Percentiles rank a stretch among this genome's conserved stretches.
Evolutionary conservation across 2,113 vertebrate genomes (phyloP).

Genomic region (Lethenteron reissneri): DNA sequence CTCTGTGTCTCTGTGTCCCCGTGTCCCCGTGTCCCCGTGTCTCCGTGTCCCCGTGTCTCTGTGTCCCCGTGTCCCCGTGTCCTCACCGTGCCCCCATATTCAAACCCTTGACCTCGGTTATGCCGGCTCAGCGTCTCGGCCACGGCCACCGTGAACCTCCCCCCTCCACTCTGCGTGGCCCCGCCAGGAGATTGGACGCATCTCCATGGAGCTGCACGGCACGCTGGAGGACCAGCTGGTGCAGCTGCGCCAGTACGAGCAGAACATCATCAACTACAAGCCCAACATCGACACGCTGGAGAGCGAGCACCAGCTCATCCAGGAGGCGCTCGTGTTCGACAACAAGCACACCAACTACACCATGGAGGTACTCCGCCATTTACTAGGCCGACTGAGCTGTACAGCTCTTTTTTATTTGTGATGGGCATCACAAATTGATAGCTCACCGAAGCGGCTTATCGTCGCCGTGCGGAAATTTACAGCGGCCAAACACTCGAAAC

Average conservation of each 20-base stretch:
- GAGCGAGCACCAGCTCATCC: constrained; percentile 87
- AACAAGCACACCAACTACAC: constrained; percentile 99
- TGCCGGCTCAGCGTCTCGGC: constrained; percentile 80
- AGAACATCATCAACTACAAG: constrained; percentile 95
- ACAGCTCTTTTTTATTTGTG: too few relatives aligned
- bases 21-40: too few relatives aligned
- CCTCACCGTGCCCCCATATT: too few relatives aligned
- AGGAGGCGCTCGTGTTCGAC: constrained; percentile 92
- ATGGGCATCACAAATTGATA: too few relatives aligned
- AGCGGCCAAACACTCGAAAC: too few relatives aligned
- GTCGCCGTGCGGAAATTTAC: too few relatives aligned
- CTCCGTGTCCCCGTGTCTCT: too few relatives aligned
- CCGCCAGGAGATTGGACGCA: constrained; percentile 75
- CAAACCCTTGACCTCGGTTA: too few relatives aligned
- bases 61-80: too few relatives aligned
- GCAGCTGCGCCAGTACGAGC: constrained; percentile 81
- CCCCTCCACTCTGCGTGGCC: constrained; percentile 95
- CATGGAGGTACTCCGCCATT: constrained; percentile 52
- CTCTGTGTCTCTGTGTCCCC: too few relatives aligned
- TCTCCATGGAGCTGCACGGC: constrained; percentile 94
- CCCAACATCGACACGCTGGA: constrained; percentile 98
- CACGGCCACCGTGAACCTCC: constrained; percentile 84
- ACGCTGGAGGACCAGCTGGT: constrained; percentile 90
- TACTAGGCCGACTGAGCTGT: too few relatives aligned
- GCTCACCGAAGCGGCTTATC: too few relatives aligned